phyloP scores from a whole-genome alignment of 2,888 invertebrate genomes.

The Sinhomidia bicolor region DNA sequence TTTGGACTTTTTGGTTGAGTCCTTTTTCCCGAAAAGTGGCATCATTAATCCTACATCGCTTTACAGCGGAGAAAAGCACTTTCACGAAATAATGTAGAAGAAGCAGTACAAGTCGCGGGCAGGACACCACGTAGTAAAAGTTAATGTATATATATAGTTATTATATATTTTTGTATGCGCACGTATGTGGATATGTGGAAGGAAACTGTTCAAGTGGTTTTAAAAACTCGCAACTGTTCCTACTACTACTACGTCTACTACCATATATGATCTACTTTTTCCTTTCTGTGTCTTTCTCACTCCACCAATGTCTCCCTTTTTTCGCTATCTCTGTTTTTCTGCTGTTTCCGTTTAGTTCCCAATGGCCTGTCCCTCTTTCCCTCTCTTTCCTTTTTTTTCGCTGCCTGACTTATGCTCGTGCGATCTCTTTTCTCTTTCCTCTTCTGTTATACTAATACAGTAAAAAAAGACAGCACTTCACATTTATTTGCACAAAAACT shows the following conservation, averaged over 20 bases:
- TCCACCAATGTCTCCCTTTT: neutral
- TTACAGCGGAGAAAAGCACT: constrained; percentile 69
- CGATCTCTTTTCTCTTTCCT: constrained; percentile 4
- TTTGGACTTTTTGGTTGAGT: constrained; percentile 92
- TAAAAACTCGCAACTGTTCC: constrained; percentile 16
- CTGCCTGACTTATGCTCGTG: constrained; percentile 10
- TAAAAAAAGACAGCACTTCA: constrained; percentile 16
- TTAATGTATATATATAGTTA: too few species aligned
- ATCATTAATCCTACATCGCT: constrained; percentile 83
- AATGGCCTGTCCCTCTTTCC: constrained; percentile 9
- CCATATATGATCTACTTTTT: constrained; percentile 36
- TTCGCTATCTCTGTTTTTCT: neutral
- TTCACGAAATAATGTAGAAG: constrained; percentile 46
- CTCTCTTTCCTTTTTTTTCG: constrained; percentile 1
- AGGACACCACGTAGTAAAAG: too few species aligned
- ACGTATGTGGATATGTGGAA: constrained; percentile 12
- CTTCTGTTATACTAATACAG: neutral
- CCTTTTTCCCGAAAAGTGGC: constrained; percentile 96
- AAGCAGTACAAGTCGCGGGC: neutral
- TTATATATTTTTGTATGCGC: neutral
- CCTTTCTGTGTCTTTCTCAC: neutral
- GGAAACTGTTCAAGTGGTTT: constrained; percentile 13
- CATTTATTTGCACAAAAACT: constrained; percentile 41
- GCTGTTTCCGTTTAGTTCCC: constrained; percentile 43
- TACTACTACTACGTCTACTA: too few species aligned